Conservation (phyloP, 2,113 vertebrate species). For the Pedetes capensis region DNA sequence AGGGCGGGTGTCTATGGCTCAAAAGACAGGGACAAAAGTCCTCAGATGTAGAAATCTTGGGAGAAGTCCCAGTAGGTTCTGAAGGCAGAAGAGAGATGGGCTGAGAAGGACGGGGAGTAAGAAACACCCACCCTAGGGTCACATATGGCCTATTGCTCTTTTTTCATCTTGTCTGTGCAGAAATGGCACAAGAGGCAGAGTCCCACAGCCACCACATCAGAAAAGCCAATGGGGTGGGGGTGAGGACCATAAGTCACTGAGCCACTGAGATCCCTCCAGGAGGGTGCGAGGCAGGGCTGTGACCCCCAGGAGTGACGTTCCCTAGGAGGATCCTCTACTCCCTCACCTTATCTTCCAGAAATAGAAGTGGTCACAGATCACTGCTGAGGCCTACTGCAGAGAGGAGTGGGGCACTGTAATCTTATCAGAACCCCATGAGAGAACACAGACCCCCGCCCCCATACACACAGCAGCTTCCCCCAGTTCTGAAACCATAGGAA, state of each 20-base stretch:
- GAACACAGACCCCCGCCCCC: background rate
- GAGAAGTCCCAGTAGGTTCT: background rate
- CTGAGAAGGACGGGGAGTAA: background rate
- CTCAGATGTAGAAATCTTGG: background rate
- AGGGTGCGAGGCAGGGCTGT: accelerated
- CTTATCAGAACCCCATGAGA: background rate
- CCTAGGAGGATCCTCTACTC: background rate
- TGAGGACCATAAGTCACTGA: accelerated
- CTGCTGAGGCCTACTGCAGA: background rate
- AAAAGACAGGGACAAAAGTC: background rate
- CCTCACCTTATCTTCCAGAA: background rate
- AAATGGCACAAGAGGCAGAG: background rate
- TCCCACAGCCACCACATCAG: background rate
- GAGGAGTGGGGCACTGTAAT: accelerated
- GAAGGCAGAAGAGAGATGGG: background rate
- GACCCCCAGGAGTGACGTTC: background rate
- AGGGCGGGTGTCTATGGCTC: background rate
- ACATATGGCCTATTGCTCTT: background rate
- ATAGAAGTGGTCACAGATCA: background rate
- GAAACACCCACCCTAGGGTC: background rate
- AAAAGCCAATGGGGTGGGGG: background rate
- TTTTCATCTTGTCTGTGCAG: background rate
- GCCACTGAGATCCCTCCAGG: background rate
- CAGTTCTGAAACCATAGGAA: background rate
- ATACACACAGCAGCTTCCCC: background rate